phyloP scores from a whole-genome alignment of 2,888 invertebrate genomes.

The Epicampocera succincta region DNA sequence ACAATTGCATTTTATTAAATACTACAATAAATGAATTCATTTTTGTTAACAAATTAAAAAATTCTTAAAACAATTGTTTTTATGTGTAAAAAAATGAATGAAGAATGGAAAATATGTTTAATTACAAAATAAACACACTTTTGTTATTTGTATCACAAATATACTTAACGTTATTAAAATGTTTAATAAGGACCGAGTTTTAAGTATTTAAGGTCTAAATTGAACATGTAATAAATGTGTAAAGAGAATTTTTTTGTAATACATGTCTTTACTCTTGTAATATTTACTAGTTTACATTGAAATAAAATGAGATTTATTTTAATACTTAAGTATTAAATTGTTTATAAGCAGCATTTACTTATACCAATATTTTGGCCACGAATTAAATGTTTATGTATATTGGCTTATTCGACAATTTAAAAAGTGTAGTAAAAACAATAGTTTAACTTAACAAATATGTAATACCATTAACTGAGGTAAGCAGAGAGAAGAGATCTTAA shows the following conservation, averaged over 20 bases:
- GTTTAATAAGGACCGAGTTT: background rate
- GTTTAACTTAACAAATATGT: constrained; percentile 32
- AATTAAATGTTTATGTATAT: constrained; percentile 52
- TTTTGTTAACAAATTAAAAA: constrained; percentile 62
- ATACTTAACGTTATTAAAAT: constrained; percentile 56
- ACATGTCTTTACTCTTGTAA: constrained; percentile 7
- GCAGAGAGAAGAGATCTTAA: constrained; percentile 52
- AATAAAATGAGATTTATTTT: constrained; percentile 19
- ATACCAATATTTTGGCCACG: constrained; percentile 66
- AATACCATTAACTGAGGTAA: constrained; percentile 31
- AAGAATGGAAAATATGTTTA: constrained; percentile 14
- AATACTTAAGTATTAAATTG: constrained; percentile 12
- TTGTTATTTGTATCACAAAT: constrained; percentile 62
- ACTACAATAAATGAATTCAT: constrained; percentile 35
- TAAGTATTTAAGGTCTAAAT: too few species aligned
- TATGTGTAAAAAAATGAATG: constrained; percentile 22
- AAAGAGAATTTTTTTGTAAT: too few species aligned
- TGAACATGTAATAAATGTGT: background rate
- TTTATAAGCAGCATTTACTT: constrained; percentile 52
- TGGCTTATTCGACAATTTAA: constrained; percentile 40
- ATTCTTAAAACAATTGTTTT: constrained; percentile 45
- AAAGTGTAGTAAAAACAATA: background rate
- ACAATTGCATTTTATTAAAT: constrained; percentile 31
- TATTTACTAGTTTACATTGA: constrained; percentile 21
- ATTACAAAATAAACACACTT: constrained; percentile 44